phyloP scores from a whole-genome alignment of 2,113 vertebrate species.

The Ariopsis seemanni region DNA sequence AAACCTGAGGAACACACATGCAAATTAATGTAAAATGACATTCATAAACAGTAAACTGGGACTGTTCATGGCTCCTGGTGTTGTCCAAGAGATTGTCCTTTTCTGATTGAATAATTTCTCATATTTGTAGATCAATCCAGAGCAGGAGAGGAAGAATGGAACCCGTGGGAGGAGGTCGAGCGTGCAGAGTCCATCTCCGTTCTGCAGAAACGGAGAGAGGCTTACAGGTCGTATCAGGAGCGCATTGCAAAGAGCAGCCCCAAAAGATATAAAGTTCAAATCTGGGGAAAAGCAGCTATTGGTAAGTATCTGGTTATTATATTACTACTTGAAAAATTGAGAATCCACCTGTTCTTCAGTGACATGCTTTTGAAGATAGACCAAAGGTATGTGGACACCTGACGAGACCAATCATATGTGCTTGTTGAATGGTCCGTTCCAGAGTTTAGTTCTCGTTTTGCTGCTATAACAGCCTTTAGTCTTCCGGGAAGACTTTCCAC shows the following conservation, averaged over 20 bases:
- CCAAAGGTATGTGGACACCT: background rate
- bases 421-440: background rate
- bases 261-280: constrained; percentile 81
- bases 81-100: background rate
- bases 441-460: background rate
- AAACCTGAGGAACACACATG: background rate
- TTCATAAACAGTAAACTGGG: background rate
- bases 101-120: background rate
- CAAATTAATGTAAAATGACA: background rate
- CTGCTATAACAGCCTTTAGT: background rate
- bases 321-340: background rate
- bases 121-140: constrained; percentile 61
- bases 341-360: background rate
- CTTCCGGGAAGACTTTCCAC: background rate
- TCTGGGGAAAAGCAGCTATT: constrained; percentile 97
- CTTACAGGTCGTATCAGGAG: constrained; percentile 74
- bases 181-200: constrained; percentile 74
- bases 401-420: background rate
- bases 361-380: background rate
- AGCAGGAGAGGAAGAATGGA: constrained; percentile 81
- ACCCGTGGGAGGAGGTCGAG: constrained; percentile 93
- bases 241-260: constrained; percentile 72
- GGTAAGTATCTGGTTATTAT: constrained; percentile 70
- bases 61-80: background rate
- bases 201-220: constrained; percentile 75